Percentiles rank a stretch among this genome's conserved stretches.
phyloP scores from a whole-genome alignment of 2,113 vertebrate genomes.

The Odocoileus virginianus region DNA sequence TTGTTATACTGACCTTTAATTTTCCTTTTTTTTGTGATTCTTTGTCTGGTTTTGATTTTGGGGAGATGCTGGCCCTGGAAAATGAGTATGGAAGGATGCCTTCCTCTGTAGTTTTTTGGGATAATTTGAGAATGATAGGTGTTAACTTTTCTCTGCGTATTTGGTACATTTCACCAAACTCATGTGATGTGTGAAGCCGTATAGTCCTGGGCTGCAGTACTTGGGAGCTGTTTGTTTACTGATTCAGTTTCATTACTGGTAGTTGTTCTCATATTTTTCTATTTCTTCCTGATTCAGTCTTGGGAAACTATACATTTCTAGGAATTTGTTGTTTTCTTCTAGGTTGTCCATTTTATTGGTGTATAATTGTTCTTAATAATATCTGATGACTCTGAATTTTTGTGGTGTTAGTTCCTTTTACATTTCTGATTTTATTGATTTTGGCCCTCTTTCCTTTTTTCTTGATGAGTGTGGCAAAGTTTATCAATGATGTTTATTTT shows the following conservation, averaged over 20 bases:
- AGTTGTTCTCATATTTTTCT: not conserved
- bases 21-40: not conserved
- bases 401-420: not conserved
- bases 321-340: not conserved
- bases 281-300: not conserved
- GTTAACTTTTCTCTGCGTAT: not conserved
- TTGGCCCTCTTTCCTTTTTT: not conserved
- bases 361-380: not conserved
- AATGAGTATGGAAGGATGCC: not conserved
- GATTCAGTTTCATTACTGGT: not conserved
- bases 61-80: not conserved
- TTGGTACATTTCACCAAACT: not conserved
- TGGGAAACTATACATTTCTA: not conserved
- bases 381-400: not conserved
- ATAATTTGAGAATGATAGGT: not conserved
- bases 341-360: not conserved
- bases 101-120: not conserved
- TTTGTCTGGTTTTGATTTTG: not conserved
- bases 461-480: not conserved
- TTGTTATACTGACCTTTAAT: not conserved
- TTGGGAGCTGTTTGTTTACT: not conserved
- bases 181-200: not conserved
- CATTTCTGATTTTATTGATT: not conserved
- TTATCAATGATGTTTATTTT: not conserved
- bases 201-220: not conserved